Evolutionary conservation across 2,113 vertebrate species (phyloP), one percentile per base, ranked within the genome.

Genomic region (Paramisgurnus dabryanus): DNA sequence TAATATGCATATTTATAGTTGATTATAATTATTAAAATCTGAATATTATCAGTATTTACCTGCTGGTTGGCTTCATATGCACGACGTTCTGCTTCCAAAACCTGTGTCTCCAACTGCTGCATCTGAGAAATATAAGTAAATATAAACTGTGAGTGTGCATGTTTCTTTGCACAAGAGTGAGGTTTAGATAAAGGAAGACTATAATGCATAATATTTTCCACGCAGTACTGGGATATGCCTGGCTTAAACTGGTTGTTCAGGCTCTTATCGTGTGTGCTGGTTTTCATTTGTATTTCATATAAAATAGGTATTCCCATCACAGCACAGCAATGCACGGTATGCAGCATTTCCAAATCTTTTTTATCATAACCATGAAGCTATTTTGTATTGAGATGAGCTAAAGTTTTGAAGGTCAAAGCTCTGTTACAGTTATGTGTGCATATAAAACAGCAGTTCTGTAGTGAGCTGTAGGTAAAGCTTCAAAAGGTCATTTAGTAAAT

Each of bases 31-130:
- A 12, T 73, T 55, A 74, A 17, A 50, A 65, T 67, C n/a, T 66
- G 41, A 8, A n/a, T 8, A 3, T n/a, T 43, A 47, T 40, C 10
- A 70, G 18, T 39, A 3, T 67, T 65, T 91, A 98, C 97, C 95
- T 98, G 97, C 82, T 98, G 96, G 82, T 96, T 95, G 40, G 96
- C 95, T 60, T 94, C 93, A 86, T 96, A 95, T 66, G 97, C 97
- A 81, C 93, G 94, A 58, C 94, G 94, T 75, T 99, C 96, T 65
- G 97, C 94, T 87, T 98, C 95, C 69, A 95, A 88, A 84, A 98
- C 96, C 91, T 98, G 97, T 3, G 90, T 94, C 91, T 99, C 98
- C 91, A 99, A 87, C 82, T 98, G 97, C 15, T 97, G 95, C 91
- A 99, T 98, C 97, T 99, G 88, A 82, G n/a, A 60, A 39, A n/a